Base-by-base conservation (phyloP, 2,797 vertebrate genomes). In the Propithecus deckenii region DNA sequence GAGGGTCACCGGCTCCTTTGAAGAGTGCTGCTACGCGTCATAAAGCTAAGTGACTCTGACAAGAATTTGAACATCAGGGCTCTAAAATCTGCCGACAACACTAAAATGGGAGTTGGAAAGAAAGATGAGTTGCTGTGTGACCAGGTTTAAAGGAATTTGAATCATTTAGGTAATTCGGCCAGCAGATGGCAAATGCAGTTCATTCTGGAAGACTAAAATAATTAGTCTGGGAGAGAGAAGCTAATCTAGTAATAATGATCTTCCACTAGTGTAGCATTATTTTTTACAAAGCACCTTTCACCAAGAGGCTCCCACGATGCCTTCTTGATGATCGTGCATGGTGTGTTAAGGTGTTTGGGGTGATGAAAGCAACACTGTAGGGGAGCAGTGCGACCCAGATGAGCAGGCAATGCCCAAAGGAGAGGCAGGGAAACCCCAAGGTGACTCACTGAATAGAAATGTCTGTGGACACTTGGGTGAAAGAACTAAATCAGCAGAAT, bases 111-210 rank as follows among this genome's bases (percentile, higher is more conserved):
- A 55, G 28, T 6, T 17, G n/a, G 78, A 20, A 81, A 87, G 46
- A 55, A 79, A 48, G 32, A 50, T 1, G 12, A 89, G 35, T 63
- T 38, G 48, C 18, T 11, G 3, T 61, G 74, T 28, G 67, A 17
- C 67, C 78, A 59, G 87, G 32, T 43, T 87, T 89, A 80, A 85
- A 83, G 87, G 85, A 86, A 78, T 38, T 50, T 48, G 78, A 63
- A 30, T 86, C 85, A 25, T 71, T 81, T 57, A 89, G 38, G 88
- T 97, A 71, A 95, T 17, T 84, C 92, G 50, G 57, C 30, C 41
- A 63, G 50, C 95, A 96, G 96, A 94, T 84, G 91, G 91, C 83
- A 96, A 97, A 85, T 52, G 41, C 35, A 63, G 65, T 50, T 90
- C 35, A 10, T 88, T 78, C 89, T 46, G n/a, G 32, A 86, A 94